Percentiles rank a stretch among this genome's conserved stretches.
Conservation (phyloP, 1,140 invertebrate species). For the Chionoecetes opilio region DNA sequence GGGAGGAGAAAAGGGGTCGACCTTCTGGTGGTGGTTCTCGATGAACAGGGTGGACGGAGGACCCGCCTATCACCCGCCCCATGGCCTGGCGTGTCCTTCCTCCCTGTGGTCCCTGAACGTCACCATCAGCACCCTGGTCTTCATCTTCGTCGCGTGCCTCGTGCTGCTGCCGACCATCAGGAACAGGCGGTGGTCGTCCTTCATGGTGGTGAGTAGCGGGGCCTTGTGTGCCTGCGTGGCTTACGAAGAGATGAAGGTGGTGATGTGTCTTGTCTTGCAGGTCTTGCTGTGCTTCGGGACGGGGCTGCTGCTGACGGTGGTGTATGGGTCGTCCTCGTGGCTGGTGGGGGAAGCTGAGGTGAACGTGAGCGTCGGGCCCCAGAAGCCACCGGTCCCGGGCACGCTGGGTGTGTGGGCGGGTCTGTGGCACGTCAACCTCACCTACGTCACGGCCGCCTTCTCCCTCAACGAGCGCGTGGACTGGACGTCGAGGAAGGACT, state of each 20-base stretch:
- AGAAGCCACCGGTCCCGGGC: not conserved
- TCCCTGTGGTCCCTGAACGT: conserved; percentile 35
- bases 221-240: not conserved
- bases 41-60: conserved; percentile 11
- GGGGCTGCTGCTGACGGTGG: conserved; percentile 49
- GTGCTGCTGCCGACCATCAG: conserved; percentile 31
- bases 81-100: not conserved
- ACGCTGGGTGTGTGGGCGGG: conserved; percentile 55
- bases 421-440: conserved; percentile 58
- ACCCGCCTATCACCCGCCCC: conserved; percentile 46
- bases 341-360: conserved; percentile 54
- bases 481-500: conserved; percentile 27
- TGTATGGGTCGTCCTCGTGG: conserved; percentile 57
- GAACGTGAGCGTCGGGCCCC: conserved; percentile 43
- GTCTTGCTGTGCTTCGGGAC: conserved; percentile 53
- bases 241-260: not conserved
- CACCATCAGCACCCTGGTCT: conserved; percentile 22
- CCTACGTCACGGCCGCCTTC: conserved; percentile 36
- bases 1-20: too few relatives aligned
- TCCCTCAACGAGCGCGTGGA: conserved; percentile 51
- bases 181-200: conserved; percentile 32
- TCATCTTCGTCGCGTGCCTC: not conserved
- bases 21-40: conserved; percentile 59
- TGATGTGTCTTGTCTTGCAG: not conserved
- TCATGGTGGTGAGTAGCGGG: conserved; percentile 48